phyloP scores from a whole-genome alignment of 2,888 invertebrate genomes.

The Orgyia antiqua region DNA sequence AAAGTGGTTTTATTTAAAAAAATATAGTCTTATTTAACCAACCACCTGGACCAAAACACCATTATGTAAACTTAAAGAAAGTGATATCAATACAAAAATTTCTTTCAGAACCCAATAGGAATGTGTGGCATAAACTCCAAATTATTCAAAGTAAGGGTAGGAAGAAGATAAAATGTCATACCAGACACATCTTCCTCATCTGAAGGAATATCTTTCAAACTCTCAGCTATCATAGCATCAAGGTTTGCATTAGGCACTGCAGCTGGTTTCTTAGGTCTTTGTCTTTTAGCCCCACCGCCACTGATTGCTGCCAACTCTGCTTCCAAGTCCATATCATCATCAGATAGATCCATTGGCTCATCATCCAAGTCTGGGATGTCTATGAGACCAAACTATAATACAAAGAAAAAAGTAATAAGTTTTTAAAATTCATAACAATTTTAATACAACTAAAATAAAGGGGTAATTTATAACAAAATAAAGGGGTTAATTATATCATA shows the following conservation, averaged over 20 bases:
- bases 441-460: not conserved
- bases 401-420: not conserved
- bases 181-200: too few species aligned
- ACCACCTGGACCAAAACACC: too few species aligned
- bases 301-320: slow-evolving; percentile 89
- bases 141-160: too few species aligned
- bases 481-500: too few species aligned
- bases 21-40: too few species aligned
- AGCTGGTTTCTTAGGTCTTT: slow-evolving; percentile 44
- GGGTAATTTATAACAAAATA: not conserved
- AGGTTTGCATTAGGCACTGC: slow-evolving; percentile 78
- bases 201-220: slow-evolving; percentile 85
- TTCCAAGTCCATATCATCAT: slow-evolving; percentile 89
- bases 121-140: too few species aligned
- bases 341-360: slow-evolving; percentile 69
- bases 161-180: too few species aligned
- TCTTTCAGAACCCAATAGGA: too few species aligned
- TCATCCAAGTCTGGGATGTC: slow-evolving; percentile 81
- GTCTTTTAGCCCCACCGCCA: slow-evolving; percentile 54
- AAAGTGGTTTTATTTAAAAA: too few species aligned
- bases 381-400: slow-evolving; percentile 84
- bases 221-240: slow-evolving; percentile 87
- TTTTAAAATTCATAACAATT: not conserved
- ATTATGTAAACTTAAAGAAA: too few species aligned
- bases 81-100: too few species aligned